Conservation (phyloP, 2,888 invertebrate species). For the Agrochola circellaris region DNA sequence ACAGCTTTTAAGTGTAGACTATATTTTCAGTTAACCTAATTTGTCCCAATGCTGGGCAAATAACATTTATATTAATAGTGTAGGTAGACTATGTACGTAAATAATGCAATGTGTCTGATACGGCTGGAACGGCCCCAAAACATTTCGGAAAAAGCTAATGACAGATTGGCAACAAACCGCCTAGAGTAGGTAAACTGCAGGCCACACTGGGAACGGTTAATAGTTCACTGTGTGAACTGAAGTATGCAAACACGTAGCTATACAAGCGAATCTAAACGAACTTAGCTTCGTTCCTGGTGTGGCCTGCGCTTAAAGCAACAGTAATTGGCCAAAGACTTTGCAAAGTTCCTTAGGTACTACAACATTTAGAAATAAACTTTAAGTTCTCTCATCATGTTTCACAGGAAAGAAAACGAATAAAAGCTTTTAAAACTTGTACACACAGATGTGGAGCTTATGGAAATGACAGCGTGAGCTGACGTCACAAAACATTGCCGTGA, state of each 20-base stretch:
- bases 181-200: neutral
- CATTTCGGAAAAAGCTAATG: neutral
- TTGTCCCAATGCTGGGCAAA: neutral
- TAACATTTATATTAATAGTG: neutral
- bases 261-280: too few relatives aligned
- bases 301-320: neutral
- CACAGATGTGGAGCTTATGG: constrained; percentile 56
- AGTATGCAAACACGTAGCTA: too few relatives aligned
- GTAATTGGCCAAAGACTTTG: neutral
- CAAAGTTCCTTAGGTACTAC: neutral
- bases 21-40: neutral
- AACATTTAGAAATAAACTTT: neutral
- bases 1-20: neutral
- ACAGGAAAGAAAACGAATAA: constrained; percentile 41
- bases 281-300: too few relatives aligned
- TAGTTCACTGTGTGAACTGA: too few relatives aligned
- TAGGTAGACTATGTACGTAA: neutral
- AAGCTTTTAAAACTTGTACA: constrained; percentile 28
- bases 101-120: neutral
- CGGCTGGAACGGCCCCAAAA: neutral
- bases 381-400: constrained; percentile 17
- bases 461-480: constrained; percentile 7
- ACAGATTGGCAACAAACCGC: neutral
- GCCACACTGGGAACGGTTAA: too few relatives aligned
- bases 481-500: constrained; percentile 25